These are phyloP conservation scores for Pseudomugil tenellus DNA, from an alignment of 2,797 vertebrate genomes.

Conservation along the genomic window DNA sequence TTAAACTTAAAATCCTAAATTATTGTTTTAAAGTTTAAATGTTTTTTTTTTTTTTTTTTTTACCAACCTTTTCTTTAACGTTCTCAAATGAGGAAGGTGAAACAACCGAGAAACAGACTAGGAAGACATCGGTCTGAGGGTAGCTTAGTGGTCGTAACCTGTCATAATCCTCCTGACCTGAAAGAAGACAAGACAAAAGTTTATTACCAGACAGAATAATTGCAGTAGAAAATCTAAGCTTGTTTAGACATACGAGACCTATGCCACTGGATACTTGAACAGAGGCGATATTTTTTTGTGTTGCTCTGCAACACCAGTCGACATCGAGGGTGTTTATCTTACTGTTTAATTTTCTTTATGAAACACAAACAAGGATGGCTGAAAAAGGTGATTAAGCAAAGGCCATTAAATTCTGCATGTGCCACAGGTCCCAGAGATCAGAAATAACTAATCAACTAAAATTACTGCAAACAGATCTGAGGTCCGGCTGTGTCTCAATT, in stretches of 20 bases:
- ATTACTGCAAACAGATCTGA: neutral
- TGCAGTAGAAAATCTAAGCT: neutral
- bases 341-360: neutral
- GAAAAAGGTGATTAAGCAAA: neutral
- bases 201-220: neutral
- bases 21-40: no score
- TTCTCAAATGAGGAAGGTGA: constrained; percentile 87
- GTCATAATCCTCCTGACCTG: constrained; percentile 87
- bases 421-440: neutral
- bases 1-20: neutral
- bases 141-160: constrained; percentile 85
- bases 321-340: neutral
- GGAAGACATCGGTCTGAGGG: constrained; percentile 86
- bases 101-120: constrained; percentile 87
- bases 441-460: neutral
- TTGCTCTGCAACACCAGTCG: neutral
- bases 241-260: neutral
- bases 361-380: neutral
- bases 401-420: neutral
- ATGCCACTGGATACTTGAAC: neutral
- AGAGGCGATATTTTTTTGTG: neutral
- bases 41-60: no score
- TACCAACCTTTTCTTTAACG: constrained; percentile 85
- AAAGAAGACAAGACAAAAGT: constrained; percentile 9
- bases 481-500: neutral